phyloP scores from a whole-genome alignment of 2,797 vertebrate genomes.

The Cercopithecus hamlyni region DNA sequence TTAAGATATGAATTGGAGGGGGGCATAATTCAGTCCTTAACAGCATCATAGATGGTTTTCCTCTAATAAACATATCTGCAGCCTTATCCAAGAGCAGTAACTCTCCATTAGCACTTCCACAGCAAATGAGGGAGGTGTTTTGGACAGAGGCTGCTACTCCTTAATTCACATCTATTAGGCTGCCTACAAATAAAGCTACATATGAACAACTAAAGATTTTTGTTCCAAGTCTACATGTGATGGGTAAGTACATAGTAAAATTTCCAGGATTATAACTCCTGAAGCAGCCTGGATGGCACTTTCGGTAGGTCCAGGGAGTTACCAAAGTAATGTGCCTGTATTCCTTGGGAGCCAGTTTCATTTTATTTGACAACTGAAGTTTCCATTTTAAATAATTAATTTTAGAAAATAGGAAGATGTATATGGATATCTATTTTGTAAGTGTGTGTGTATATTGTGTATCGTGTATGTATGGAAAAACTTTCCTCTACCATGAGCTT shows the following conservation, averaged over 20 bases:
- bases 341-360: background rate
- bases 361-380: background rate
- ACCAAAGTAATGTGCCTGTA: background rate
- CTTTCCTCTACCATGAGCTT: background rate
- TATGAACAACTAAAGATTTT: background rate
- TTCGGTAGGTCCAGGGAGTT: background rate
- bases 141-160: background rate
- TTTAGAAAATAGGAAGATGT: background rate
- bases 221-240: background rate
- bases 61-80: background rate
- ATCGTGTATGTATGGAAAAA: background rate
- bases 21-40: background rate
- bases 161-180: background rate
- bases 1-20: background rate
- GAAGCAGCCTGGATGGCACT: background rate
- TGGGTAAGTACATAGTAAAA: background rate
- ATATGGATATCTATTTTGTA: background rate
- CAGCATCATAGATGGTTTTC: background rate
- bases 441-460: background rate
- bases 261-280: background rate
- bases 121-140: background rate
- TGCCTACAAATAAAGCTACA: background rate
- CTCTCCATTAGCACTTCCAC: background rate
- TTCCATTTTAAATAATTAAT: constrained; percentile 10
- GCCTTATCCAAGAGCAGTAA: background rate